Conservation (phyloP, 1,140 invertebrate genomes). For the Trichonephila clavata region DNA sequence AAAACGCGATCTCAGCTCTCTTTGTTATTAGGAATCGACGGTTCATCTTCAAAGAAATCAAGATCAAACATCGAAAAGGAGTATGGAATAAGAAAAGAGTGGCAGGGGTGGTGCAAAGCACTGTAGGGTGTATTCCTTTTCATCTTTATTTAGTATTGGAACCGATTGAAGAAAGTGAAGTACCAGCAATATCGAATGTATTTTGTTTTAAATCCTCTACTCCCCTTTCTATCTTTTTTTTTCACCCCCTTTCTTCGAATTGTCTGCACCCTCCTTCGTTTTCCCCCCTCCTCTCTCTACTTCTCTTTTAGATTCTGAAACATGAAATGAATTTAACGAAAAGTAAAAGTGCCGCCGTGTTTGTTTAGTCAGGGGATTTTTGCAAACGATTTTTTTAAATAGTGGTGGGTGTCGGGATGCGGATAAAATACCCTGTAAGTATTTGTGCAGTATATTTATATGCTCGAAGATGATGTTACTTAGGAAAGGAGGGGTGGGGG, state of each 20-base stretch:
- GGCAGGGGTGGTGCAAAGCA: neutral
- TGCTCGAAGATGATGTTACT: neutral
- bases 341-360: slow-evolving; percentile 50
- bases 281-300: too few relatives aligned
- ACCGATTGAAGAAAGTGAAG: slow-evolving; percentile 61
- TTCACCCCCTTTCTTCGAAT: neutral
- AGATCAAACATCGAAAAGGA: slow-evolving; percentile 56
- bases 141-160: slow-evolving; percentile 63
- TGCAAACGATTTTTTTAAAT: slow-evolving; percentile 61
- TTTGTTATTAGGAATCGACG: slow-evolving; percentile 56
- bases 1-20: slow-evolving; percentile 61
- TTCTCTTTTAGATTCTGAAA: neutral
- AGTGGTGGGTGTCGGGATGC: neutral
- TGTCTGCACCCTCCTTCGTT: neutral
- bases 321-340: slow-evolving; percentile 65
- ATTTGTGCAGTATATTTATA: slow-evolving; percentile 50
- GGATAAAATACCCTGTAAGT: slow-evolving; percentile 50
- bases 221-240: neutral
- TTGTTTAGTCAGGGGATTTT: slow-evolving; percentile 35
- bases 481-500: too few relatives aligned
- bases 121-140: slow-evolving; percentile 11
- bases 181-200: slow-evolving; percentile 46
- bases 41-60: slow-evolving; percentile 59
- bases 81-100: too few relatives aligned
- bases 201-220: slow-evolving; percentile 63